Conservation (phyloP, 2,797 vertebrate genomes). For the Synaphobranchus kaupii region DNA sequence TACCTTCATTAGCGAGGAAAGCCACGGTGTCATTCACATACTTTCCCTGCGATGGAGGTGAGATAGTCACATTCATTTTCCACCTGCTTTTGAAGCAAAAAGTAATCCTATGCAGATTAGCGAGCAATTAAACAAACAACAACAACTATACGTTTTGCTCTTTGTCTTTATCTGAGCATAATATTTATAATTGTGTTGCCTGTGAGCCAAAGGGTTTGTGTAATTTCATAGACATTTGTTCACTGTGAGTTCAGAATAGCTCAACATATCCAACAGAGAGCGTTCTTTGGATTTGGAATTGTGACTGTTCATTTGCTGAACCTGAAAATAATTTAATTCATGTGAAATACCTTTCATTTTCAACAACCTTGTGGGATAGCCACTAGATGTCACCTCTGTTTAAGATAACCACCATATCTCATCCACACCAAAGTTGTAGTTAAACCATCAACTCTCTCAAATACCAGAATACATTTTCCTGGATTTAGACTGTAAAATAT, state of each 20-base stretch:
- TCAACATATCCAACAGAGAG: not conserved
- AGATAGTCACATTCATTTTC: not conserved
- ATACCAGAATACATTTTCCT: not conserved
- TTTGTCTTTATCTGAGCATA: not conserved
- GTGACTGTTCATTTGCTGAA: not conserved
- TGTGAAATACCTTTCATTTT: not conserved
- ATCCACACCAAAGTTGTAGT: not conserved
- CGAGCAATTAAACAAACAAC: not conserved
- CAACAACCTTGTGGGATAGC: not conserved
- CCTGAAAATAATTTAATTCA: not conserved
- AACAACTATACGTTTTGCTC: not conserved
- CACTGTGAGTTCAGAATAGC: not conserved
- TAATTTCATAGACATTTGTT: not conserved
- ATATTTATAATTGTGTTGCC: not conserved
- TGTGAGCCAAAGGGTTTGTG: not conserved
- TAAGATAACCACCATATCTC: not conserved
- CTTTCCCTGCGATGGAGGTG: not conserved
- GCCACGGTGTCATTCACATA: not conserved
- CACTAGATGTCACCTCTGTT: slow-evolving; percentile 27
- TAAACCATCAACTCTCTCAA: not conserved
- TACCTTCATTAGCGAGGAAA: not conserved
- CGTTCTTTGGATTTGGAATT: not conserved
- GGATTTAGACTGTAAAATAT: not conserved
- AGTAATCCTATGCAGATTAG: not conserved
- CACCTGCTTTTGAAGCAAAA: not conserved